These are phyloP conservation scores for Acanthosepion esculentum DNA, from an alignment of 2,888 invertebrate species.

Conservation along the genomic window DNA sequence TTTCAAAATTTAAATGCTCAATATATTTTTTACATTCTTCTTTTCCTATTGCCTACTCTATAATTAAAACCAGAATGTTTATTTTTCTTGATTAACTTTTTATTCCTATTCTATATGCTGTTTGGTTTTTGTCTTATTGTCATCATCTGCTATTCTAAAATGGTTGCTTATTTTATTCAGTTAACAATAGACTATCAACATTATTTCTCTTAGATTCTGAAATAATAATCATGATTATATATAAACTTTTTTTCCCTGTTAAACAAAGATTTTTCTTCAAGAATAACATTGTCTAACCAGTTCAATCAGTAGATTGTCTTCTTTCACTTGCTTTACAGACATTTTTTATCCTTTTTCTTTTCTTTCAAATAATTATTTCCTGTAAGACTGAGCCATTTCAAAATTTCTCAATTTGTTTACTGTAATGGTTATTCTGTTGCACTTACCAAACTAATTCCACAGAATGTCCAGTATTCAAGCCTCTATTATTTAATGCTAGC, in stretches of 20 bases:
- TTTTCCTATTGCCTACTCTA: no score
- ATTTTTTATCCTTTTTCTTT: neutral
- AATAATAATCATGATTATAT: neutral
- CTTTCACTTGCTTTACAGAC: neutral
- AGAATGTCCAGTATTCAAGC: no score
- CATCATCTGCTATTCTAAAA: neutral
- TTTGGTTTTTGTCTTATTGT: neutral
- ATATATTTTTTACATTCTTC: no score
- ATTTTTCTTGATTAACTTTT: neutral
- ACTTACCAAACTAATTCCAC: no score
- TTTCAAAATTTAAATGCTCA: no score
- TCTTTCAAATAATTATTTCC: no score
- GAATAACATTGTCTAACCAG: neutral
- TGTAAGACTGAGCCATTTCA: no score
- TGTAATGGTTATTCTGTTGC: no score
- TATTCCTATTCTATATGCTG: neutral
- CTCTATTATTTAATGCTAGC: no score
- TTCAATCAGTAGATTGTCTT: neutral
- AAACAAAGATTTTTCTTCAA: neutral
- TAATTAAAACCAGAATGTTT: neutral
- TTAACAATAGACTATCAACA: neutral
- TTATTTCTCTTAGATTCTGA: neutral
- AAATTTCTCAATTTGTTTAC: no score
- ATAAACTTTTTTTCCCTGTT: neutral
- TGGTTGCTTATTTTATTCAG: neutral